Conservation (phyloP, 2,888 invertebrate genomes). For the Spodoptera picta region DNA sequence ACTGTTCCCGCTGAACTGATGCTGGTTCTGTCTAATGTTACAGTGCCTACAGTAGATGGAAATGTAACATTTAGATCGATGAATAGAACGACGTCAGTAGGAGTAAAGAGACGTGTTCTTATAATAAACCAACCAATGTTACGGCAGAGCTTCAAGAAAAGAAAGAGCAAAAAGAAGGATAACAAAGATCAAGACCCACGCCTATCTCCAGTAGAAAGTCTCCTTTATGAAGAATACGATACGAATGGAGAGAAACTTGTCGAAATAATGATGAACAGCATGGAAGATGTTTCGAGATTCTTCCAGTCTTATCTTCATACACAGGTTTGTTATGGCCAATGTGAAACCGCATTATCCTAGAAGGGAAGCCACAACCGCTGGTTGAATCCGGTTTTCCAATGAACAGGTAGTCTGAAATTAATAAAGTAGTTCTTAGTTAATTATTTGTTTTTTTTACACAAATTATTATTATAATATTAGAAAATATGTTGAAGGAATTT, state of each 20-base stretch:
- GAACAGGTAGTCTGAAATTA: slow-evolving; percentile 60
- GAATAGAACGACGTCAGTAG: not conserved
- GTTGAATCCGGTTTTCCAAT: slow-evolving; percentile 31
- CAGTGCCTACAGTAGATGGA: not conserved
- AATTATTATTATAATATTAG: not conserved
- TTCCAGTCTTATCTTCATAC: slow-evolving; percentile 66
- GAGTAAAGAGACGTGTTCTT: slow-evolving; percentile 48
- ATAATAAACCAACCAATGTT: slow-evolving; percentile 55
- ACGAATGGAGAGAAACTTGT: slow-evolving; percentile 56
- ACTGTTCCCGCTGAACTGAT: too few relatives aligned
- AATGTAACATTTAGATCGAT: not conserved
- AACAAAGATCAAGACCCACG: not conserved
- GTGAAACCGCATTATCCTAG: slow-evolving; percentile 62
- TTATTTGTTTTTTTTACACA: not conserved
- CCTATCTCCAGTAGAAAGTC: slow-evolving; percentile 38
- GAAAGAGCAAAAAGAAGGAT: not conserved
- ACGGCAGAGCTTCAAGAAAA: not conserved
- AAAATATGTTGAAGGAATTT: too few relatives aligned
- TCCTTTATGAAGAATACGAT: slow-evolving; percentile 70
- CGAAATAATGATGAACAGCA: slow-evolving; percentile 64
- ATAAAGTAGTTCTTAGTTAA: slow-evolving; percentile 24
- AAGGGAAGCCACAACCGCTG: slow-evolving; percentile 65
- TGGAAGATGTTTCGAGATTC: slow-evolving; percentile 70
- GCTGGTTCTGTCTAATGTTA: not conserved
- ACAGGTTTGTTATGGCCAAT: slow-evolving; percentile 63